A percentile compares a stretch with the other conserved stretches of the same genome.
Evolutionary conservation across 1,140 invertebrate species (phyloP).

Genomic region (Drosophila sulfurigaster): DNA sequence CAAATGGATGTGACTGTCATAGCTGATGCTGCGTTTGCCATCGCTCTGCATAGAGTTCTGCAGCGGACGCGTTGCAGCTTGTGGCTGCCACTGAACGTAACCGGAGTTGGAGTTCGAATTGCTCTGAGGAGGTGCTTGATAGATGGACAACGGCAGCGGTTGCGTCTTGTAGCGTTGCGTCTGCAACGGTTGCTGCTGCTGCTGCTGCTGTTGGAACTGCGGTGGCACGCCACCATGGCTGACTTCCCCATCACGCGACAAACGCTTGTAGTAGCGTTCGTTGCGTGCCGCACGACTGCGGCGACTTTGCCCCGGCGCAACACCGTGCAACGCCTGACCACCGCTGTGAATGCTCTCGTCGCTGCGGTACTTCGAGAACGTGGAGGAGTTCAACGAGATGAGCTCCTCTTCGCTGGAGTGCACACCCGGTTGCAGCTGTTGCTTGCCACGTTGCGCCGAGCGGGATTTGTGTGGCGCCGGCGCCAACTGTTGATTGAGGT

Average conservation of each 20-base stretch:
- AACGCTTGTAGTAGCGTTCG: constrained; percentile 91
- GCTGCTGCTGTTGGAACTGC: constrained; percentile 9
- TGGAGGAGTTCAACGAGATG: constrained; percentile 88
- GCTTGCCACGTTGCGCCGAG: constrained; percentile 83
- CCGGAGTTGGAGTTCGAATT: constrained; percentile 3
- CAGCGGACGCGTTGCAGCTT: constrained; percentile 33
- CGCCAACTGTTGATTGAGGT: constrained; percentile 25
- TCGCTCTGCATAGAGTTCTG: constrained; percentile 74
- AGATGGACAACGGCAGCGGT: constrained; percentile 76
- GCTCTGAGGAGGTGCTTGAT: constrained; percentile 48
- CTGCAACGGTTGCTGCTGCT: constrained; percentile 49
- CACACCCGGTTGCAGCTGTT: constrained; percentile 82
- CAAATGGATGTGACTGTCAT: constrained; percentile 79
- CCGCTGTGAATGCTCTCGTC: constrained; percentile 88
- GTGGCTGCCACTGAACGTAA: constrained; percentile 76
- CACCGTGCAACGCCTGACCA: constrained; percentile 85
- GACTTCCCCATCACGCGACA: constrained; percentile 88
- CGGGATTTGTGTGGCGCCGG: constrained; percentile 44
- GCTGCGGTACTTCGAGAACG: constrained; percentile 88
- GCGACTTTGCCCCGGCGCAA: constrained; percentile 72
- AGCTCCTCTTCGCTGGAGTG: constrained; percentile 91
- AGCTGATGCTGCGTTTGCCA: constrained; percentile 82
- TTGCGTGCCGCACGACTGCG: constrained; percentile 89
- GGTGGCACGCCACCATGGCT: constrained; percentile 86
- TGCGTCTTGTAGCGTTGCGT: constrained; percentile 77